Evolutionary conservation across 2,888 invertebrate genomes (phyloP).

Genomic region (Lepidochitona cinerea): DNA sequence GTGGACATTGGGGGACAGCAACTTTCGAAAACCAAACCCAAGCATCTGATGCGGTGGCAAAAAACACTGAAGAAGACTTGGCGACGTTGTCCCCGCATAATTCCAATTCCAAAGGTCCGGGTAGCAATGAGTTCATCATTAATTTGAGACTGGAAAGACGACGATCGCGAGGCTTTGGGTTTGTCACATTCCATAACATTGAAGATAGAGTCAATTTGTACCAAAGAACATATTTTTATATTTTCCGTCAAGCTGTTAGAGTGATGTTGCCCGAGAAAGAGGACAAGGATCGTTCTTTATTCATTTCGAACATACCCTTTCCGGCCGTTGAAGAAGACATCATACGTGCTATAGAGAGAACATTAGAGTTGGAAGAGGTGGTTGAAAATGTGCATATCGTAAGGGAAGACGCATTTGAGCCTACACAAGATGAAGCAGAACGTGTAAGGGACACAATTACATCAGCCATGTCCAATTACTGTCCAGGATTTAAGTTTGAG

Average conservation of each 20-base stretch:
- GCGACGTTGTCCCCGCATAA: not conserved
- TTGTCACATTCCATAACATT: conserved; percentile 31
- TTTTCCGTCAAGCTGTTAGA: conserved; percentile 5
- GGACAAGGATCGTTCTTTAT: conserved; percentile 6
- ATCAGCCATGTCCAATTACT: not conserved
- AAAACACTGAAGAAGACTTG: not conserved
- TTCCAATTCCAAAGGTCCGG: not conserved
- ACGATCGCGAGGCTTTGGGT: conserved; percentile 40
- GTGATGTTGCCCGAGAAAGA: conserved; percentile 12
- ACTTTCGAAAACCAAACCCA: conserved; percentile 28
- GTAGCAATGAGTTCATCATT: conserved; percentile 9
- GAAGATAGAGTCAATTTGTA: conserved; percentile 23
- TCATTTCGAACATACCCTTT: conserved; percentile 16
- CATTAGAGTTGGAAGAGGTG: not conserved
- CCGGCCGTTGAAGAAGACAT: conserved; percentile 32
- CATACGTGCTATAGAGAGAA: not conserved
- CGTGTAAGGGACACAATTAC: too few relatives aligned
- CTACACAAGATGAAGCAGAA: not conserved
- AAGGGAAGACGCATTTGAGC: not conserved
- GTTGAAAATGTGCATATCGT: not conserved
- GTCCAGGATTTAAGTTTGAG: not conserved
- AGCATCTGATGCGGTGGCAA: conserved; percentile 23
- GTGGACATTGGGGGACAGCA: conserved; percentile 54
- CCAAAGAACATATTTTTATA: not conserved
- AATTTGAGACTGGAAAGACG: conserved; percentile 48